Conservation (phyloP, 1,140 invertebrate genomes). For the Drosophila mauritiana region DNA sequence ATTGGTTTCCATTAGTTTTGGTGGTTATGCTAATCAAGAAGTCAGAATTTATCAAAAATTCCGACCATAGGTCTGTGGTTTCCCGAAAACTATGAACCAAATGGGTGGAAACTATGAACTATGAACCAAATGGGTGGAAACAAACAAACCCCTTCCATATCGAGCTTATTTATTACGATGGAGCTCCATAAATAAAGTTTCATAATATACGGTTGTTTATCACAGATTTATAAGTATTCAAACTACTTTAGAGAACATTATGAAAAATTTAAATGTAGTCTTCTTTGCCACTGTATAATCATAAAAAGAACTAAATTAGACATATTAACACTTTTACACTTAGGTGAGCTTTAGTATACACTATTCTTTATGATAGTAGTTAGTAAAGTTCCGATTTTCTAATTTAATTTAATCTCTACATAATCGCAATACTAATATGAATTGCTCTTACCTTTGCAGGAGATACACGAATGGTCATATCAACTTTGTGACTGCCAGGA, state of each 20-base stretch:
- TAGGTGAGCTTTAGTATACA: too few relatives aligned
- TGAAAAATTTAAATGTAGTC: too few relatives aligned
- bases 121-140: background rate
- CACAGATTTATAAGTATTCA: too few relatives aligned
- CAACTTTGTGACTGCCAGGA: conserved; percentile 65
- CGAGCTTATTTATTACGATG: background rate
- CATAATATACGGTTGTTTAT: conserved; percentile 2
- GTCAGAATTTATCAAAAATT: background rate
- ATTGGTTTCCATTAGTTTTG: background rate
- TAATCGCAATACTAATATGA: background rate
- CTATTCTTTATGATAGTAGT: too few relatives aligned
- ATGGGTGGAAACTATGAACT: too few relatives aligned
- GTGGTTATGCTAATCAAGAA: conserved; percentile 7
- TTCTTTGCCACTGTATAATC: too few relatives aligned
- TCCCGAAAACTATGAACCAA: background rate
- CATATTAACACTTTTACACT: too few relatives aligned
- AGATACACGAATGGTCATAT: conserved; percentile 64
- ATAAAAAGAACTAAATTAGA: too few relatives aligned
- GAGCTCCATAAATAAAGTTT: background rate
- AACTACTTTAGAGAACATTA: too few relatives aligned
- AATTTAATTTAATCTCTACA: background rate
- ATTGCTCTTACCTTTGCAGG: conserved; percentile 24
- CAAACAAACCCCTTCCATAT: background rate
- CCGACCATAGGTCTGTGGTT: background rate
- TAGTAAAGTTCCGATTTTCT: too few relatives aligned